Base-by-base conservation (phyloP, 2,888 invertebrate genomes). In the Thereva unica region DNA sequence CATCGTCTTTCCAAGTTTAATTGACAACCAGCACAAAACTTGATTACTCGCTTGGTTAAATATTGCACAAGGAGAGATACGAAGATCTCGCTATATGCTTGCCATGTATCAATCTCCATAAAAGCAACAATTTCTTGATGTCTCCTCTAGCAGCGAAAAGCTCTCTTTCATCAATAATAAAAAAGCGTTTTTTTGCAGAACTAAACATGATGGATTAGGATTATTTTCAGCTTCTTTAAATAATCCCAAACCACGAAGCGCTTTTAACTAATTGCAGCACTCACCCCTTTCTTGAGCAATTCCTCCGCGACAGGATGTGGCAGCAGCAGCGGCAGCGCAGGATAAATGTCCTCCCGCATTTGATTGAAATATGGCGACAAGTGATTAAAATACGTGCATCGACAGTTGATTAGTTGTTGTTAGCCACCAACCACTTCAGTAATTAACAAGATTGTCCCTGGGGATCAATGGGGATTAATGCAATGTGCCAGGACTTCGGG, bases 351-450 rank as follows among this genome's bases (percentile, higher is more conserved):
- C 63, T 23, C 23, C 68, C 57, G 64, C 54, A 69, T 69, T 64
- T 71, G 71, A 72, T 72, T 71, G 72, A 72, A 72, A 72, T 72
- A 72, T 72, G 69, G 72, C 70, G 72, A 72, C 72, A 72, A 72
- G 71, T 71, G 72, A 72, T 72, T 72, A 72, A 72, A 72, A 72
- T 72, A 72, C 71, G 72, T 72, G 70, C 72, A 72, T 71, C 70
- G 71, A 71, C 71, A 72, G 71, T 72, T 72, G 71, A 72, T 72
- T 72, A 72, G 72, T 72, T 69, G 72, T 71, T 72, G 71, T 71
- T 71, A 71, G 71, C 67, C 70, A 68, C 71, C 70, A 68, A 69
- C 69, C 69, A 64, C 69, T 68, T 66, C 70, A 64, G 63, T 64
- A 64, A 64, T 64, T 64, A 64, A 64, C 64, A 53, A 64, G 64